Evolutionary conservation across 2,888 invertebrate genomes (phyloP).

Genomic region (Parelbella ahira): DNA sequence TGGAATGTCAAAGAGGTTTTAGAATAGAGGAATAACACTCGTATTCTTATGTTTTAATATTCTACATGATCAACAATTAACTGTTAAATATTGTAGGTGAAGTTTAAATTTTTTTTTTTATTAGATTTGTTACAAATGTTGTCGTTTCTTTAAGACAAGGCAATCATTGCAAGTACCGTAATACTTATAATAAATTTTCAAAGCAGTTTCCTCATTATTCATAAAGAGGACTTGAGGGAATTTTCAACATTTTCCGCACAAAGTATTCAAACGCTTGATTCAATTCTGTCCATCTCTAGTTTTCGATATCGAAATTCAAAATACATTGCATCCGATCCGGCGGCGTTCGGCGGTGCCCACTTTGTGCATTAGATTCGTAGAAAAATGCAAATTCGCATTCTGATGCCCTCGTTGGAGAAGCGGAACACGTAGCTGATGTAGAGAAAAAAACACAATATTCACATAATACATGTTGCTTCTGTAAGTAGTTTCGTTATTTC

Average conservation of each 20-base stretch:
- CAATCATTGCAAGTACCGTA: too few relatives aligned
- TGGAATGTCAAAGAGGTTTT: too few relatives aligned
- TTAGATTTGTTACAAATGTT: too few relatives aligned
- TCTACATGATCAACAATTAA: too few relatives aligned
- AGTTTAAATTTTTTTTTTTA: too few relatives aligned
- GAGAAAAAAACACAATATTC: conserved; percentile 30
- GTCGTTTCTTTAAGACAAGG: too few relatives aligned
- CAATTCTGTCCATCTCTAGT: conserved; percentile 11
- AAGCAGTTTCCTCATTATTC: too few relatives aligned
- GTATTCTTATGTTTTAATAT: too few relatives aligned
- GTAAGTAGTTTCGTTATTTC: conserved; percentile 22
- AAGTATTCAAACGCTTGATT: neutral
- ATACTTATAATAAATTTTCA: too few relatives aligned
- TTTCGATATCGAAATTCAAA: conserved; percentile 29
- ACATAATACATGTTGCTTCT: conserved; percentile 23
- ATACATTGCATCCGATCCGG: conserved; percentile 32
- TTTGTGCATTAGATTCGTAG: conserved; percentile 34
- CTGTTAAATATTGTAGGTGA: too few relatives aligned
- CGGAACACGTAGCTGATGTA: conserved; percentile 32
- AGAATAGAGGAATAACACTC: too few relatives aligned
- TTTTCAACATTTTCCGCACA: neutral
- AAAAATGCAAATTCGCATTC: conserved; percentile 34
- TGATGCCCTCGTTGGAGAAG: conserved; percentile 29
- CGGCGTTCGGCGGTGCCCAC: conserved; percentile 30
- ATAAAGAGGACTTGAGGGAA: too few relatives aligned